phyloP scores from a whole-genome alignment of 2,888 invertebrate genomes.

The Halocaridina rubra region DNA sequence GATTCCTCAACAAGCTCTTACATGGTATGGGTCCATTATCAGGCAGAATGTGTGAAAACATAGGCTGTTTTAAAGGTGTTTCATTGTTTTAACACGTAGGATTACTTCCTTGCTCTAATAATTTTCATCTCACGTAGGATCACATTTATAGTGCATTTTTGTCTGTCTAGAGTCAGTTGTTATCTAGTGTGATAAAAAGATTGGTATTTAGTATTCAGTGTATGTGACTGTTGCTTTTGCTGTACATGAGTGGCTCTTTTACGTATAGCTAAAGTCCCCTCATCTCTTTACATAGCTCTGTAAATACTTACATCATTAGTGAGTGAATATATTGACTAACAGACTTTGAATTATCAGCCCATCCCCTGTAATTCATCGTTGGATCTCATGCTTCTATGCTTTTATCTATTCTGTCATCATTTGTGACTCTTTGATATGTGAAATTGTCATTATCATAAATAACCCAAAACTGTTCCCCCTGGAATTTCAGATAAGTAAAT shows the following conservation, averaged over 20 bases:
- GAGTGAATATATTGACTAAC: too few relatives aligned
- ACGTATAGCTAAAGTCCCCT: conserved; percentile 18
- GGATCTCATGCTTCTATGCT: too few relatives aligned
- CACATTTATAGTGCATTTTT: background rate
- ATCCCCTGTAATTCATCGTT: conserved; percentile 15
- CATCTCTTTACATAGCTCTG: conserved; percentile 35
- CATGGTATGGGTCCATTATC: conserved; percentile 51
- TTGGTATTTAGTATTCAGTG: too few relatives aligned
- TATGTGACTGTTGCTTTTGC: conserved; percentile 20
- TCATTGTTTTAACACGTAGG: background rate
- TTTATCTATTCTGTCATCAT: too few relatives aligned
- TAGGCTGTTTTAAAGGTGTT: conserved; percentile 41
- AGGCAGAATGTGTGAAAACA: conserved; percentile 40
- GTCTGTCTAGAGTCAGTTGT: background rate
- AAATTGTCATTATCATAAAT: too few relatives aligned
- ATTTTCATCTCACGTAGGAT: background rate
- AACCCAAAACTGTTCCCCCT: too few relatives aligned
- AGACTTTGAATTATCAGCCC: background rate
- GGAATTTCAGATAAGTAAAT: too few relatives aligned
- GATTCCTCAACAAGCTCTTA: conserved; percentile 49
- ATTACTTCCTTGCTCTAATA: background rate
- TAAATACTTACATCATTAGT: too few relatives aligned
- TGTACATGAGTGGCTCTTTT: conserved; percentile 26
- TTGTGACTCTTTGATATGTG: too few relatives aligned
- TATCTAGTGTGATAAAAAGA: too few relatives aligned